These are phyloP conservation scores for Lepisosteus oculatus DNA, from an alignment of 2,113 vertebrate genomes.

Conservation along the genomic window DNA sequence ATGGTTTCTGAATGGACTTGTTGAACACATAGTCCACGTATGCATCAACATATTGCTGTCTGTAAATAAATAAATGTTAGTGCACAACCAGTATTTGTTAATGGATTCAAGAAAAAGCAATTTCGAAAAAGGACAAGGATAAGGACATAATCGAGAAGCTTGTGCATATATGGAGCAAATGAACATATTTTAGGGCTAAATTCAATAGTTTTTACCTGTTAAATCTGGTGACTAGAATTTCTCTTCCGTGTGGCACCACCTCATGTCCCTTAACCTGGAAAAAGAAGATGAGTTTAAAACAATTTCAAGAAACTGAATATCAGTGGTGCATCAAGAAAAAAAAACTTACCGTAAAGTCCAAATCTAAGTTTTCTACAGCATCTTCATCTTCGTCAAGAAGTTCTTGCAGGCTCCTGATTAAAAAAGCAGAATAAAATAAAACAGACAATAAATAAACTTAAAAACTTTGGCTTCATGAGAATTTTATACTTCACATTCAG, in stretches of 20 bases:
- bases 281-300: neutral
- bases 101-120: neutral
- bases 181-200: neutral
- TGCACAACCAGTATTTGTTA: neutral
- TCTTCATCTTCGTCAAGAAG: constrained; percentile 50
- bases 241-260: constrained; percentile 55
- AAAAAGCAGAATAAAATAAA: constrained; percentile 3
- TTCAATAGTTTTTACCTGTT: constrained; percentile 55
- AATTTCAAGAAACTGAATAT: neutral
- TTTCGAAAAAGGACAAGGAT: too few species aligned
- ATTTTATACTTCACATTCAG: too few species aligned
- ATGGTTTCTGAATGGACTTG: constrained; percentile 39
- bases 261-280: constrained; percentile 37
- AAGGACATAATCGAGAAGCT: too few species aligned
- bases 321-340: neutral
- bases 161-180: neutral
- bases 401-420: constrained; percentile 33
- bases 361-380: constrained; percentile 21
- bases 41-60: constrained; percentile 45
- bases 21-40: constrained; percentile 47
- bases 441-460: constrained; percentile 21
- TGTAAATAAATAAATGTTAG: constrained; percentile 10
- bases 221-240: constrained; percentile 47
- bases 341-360: constrained; percentile 56
- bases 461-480: too few species aligned